Evolutionary conservation across 2,888 invertebrate species (phyloP).

Genomic region (Drosophila aldrichi): DNA sequence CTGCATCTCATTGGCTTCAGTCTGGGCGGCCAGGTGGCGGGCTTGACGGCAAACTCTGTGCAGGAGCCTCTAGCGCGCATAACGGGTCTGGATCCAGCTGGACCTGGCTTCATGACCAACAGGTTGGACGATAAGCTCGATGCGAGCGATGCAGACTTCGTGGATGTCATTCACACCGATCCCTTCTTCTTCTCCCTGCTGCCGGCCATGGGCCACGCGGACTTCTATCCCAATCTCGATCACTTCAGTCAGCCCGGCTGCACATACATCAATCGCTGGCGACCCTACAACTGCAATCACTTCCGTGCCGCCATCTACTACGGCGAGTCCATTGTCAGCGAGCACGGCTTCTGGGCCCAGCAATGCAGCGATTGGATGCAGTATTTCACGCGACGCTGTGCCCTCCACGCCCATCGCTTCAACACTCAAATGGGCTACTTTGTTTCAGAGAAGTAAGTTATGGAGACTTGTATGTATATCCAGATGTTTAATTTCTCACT

Average conservation of each 20-base stretch:
- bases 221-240: constrained; percentile 88
- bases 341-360: constrained; percentile 87
- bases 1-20: constrained; percentile 89
- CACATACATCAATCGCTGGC: constrained; percentile 65
- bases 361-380: constrained; percentile 86
- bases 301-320: constrained; percentile 87
- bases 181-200: constrained; percentile 87
- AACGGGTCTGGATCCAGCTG: constrained; percentile 88
- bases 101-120: constrained; percentile 87
- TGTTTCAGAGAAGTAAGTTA: constrained; percentile 85
- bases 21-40: constrained; percentile 88
- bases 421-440: constrained; percentile 86
- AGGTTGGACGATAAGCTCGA: constrained; percentile 86
- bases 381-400: constrained; percentile 86
- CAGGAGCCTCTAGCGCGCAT: constrained; percentile 86
- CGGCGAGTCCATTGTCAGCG: constrained; percentile 87
- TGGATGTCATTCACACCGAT: constrained; percentile 89
- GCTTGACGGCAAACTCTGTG: constrained; percentile 86
- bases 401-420: constrained; percentile 49
- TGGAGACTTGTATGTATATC: neutral
- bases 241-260: constrained; percentile 87
- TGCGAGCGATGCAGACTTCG: constrained; percentile 87
- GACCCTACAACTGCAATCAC: constrained; percentile 87
- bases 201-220: constrained; percentile 86
- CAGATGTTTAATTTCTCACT: neutral